Base-by-base conservation (phyloP, 2,113 vertebrate species). In the Nannospalax galili region DNA sequence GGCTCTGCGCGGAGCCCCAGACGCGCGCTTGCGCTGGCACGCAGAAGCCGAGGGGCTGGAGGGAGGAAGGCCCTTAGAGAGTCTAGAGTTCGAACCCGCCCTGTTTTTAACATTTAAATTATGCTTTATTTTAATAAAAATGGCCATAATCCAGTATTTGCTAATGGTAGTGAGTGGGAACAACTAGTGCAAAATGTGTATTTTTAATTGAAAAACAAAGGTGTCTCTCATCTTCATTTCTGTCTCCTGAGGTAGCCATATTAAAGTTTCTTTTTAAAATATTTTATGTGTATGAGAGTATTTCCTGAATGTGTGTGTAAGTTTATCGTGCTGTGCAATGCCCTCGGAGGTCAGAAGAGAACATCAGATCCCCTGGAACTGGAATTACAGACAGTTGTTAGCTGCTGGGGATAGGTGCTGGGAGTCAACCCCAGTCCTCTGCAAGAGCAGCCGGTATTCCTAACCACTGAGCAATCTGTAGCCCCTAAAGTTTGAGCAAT, bases 151-250 rank as follows among this genome's bases (percentile, higher is more conserved):
- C 7, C 8, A 67, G 45, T 37, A 7, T 28, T 94, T 69, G 74
- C 20, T 91, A 82, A 58, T 42, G 40, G 24, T 69, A 69, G 37
- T 70, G 67, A 5, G 11, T 4, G 28, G 26, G 7, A 75, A 35
- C 64, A 80, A 32, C 6, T 75, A 69, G 37, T 52, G n/a, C 7
- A 30, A 4, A 88, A 91, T 52, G 19, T 87, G 60, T 77, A 75
- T 92, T 91, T 58, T 69, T 65, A 65, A n/a, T 73, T 85, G n/a
- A 73, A 92, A 93, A 90, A 32, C 74, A 30, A 86, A 90, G 35
- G 0, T 32, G 26, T 22, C 40, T 75, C 20, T 58, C 26, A 42
- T 40, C n/a, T 75, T 77, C 42, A 70, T 58, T 48, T 45, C 24
- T 42, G 19, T 28, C 28, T 84, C 48, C 67, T 78, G 28, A 89